phyloP scores from a whole-genome alignment of 2,113 vertebrate species.

The Heterocephalus glaber region DNA sequence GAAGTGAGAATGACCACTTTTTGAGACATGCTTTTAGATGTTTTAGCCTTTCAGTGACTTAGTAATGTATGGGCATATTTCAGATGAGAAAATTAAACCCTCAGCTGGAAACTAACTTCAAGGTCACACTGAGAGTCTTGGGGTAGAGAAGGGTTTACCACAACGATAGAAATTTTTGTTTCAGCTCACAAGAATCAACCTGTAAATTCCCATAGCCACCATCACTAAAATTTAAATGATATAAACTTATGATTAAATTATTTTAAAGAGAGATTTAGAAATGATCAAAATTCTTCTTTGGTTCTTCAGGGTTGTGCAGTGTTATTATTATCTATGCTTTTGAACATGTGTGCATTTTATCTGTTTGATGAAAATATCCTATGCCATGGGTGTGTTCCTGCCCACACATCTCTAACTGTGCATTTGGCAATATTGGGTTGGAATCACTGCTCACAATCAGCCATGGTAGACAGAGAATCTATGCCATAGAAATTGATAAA shows the following conservation, averaged over 20 bases:
- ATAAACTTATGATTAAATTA: background rate
- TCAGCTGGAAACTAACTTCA: background rate
- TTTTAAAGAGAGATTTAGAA: background rate
- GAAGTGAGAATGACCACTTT: background rate
- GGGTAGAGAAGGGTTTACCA: background rate
- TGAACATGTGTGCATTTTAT: background rate
- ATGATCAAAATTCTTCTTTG: background rate
- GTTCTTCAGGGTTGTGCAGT: background rate
- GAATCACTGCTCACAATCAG: background rate
- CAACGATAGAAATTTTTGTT: background rate
- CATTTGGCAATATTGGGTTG: background rate
- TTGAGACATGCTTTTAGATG: background rate
- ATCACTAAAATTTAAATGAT: background rate
- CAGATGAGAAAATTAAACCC: background rate
- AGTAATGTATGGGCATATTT: background rate
- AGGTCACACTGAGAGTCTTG: background rate
- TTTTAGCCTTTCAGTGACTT: background rate
- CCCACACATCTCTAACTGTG: background rate
- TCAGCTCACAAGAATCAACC: background rate
- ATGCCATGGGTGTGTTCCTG: fast-evolving
- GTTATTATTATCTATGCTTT: background rate
- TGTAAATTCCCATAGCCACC: background rate
- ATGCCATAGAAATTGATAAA: background rate
- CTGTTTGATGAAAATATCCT: background rate
- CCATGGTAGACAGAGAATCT: background rate